Evolutionary conservation across 2,113 vertebrate genomes (phyloP), one percentile per base, ranked within the genome.

Genomic region (Stigmatopora nigra): DNA sequence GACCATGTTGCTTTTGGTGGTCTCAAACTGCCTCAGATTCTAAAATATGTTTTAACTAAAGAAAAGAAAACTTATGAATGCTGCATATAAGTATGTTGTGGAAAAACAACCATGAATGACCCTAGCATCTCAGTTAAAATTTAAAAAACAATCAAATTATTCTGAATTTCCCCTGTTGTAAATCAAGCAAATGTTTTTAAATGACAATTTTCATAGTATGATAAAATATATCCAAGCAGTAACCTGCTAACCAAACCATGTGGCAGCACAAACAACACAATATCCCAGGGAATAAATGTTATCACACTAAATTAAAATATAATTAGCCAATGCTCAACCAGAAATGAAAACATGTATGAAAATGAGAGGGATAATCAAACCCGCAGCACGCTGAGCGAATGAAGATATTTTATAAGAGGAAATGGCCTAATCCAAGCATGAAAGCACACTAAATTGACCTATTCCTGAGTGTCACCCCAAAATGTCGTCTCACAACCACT

Each of bases 361-460:
- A 78, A 58, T 65, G 63, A 76, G 78, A 77, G 71, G 57, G 78
- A 74, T 84, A 73, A 70, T n/a, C 46, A 47, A 65, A 73, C 69
- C 65, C 70, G 55, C 58, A 65, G 64, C 80, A 67, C 62, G 5
- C 72, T 22, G 60, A 72, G 68, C 67, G 75, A 78, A 79, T 59
- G 48, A 73, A 83, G 70, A 82, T 69, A 78, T 81, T 81, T 81
- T 67, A 73, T 52, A 36, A 61, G 59, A 72, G 63, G 66, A 48
- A 71, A 72, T 60, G 59, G 66, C 57, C 15, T 1, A 61, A 70
- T 81, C 71, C 61, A 72, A 79, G 65, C 79, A 87, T 72, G 66
- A 77, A 78, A 75, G 79, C 78, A 82, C 64, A 82, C 71, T 72
- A 84, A 89, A 86, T 75, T 84, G 84, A 88, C 86, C 84, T 87